Percentiles rank a stretch among this genome's conserved stretches.
phyloP scores from a whole-genome alignment of 2,888 invertebrate species.

The Athetis lepigone region DNA sequence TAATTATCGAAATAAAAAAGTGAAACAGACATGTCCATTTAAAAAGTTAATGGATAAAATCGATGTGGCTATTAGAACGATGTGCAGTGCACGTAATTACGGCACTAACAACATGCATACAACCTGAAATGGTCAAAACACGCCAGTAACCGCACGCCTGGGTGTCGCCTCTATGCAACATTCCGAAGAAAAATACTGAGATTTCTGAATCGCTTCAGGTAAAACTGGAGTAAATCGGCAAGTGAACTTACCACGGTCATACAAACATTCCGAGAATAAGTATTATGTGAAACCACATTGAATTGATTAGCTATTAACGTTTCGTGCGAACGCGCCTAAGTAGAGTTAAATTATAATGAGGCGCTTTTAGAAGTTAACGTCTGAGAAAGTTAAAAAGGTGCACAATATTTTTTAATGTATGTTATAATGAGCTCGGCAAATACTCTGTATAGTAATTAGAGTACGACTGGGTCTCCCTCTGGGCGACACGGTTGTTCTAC shows the following conservation, averaged over 20 bases:
- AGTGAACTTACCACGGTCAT: slow-evolving; percentile 58
- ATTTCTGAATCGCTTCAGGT: slow-evolving; percentile 65
- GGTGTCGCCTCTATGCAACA: slow-evolving; percentile 66
- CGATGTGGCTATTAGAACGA: slow-evolving; percentile 74
- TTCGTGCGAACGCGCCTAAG: slow-evolving; percentile 63
- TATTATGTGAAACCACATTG: slow-evolving; percentile 67
- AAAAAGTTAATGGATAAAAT: slow-evolving; percentile 71
- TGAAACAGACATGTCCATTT: slow-evolving; percentile 32
- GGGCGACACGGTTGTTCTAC: slow-evolving; percentile 9
- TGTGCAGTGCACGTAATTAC: slow-evolving; percentile 76
- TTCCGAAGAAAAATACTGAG: slow-evolving; percentile 74
- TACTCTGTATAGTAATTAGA: slow-evolving; percentile 5
- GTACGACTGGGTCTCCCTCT: neutral
- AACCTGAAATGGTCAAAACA: slow-evolving; percentile 81
- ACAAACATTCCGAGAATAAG: slow-evolving; percentile 67
- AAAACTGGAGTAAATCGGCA: slow-evolving; percentile 58
- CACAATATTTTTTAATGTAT: neutral
- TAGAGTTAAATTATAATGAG: slow-evolving; percentile 46
- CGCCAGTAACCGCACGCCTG: slow-evolving; percentile 68
- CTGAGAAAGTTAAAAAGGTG: neutral
- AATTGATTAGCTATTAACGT: slow-evolving; percentile 70
- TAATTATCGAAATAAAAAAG: slow-evolving; percentile 25
- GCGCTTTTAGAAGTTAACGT: slow-evolving; percentile 15
- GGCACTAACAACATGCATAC: slow-evolving; percentile 75
- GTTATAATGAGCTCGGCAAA: neutral